Conservation (phyloP, 2,888 invertebrate genomes). For the Fragum whitleyi region DNA sequence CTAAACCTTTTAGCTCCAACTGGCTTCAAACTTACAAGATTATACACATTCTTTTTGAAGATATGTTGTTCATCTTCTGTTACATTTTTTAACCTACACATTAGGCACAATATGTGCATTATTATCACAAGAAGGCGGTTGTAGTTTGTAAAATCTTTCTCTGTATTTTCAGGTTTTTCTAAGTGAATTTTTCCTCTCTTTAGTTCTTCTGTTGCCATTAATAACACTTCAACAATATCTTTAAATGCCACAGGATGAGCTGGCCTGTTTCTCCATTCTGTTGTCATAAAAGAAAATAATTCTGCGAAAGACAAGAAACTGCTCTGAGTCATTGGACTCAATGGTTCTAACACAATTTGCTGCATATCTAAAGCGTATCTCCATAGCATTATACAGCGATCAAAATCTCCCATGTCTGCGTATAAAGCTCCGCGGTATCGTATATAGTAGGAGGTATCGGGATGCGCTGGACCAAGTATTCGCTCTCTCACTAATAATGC, state of each 20-base stretch:
- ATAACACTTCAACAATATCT: conserved; percentile 94
- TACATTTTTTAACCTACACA: conserved; percentile 83
- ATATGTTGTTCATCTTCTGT: conserved; percentile 83
- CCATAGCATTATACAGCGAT: conserved; percentile 96
- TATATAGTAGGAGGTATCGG: conserved; percentile 98
- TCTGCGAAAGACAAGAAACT: conserved; percentile 97
- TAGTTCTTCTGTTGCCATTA: conserved; percentile 89
- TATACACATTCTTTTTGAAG: conserved; percentile 90
- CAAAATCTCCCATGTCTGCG: conserved; percentile 95
- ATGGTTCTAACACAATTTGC: conserved; percentile 95
- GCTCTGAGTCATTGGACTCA: conserved; percentile 97
- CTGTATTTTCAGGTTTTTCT: conserved; percentile 66
- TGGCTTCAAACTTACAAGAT: conserved; percentile 91
- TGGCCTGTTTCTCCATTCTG: conserved; percentile 88
- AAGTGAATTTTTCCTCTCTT: conserved; percentile 85
- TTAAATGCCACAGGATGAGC: conserved; percentile 91
- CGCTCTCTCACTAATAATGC: conserved; percentile 94
- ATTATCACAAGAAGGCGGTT: conserved; percentile 94
- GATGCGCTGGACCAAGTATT: conserved; percentile 96
- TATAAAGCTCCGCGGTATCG: conserved; percentile 96
- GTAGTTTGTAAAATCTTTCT: conserved; percentile 91
- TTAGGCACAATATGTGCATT: conserved; percentile 88
- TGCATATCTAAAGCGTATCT: conserved; percentile 99
- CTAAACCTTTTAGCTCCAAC: conserved; percentile 84
- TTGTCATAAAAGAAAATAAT: conserved; percentile 93